These are phyloP conservation scores for Oceanodroma tethys DNA, from an alignment of 2,113 vertebrate genomes.

Conservation along the genomic window DNA sequence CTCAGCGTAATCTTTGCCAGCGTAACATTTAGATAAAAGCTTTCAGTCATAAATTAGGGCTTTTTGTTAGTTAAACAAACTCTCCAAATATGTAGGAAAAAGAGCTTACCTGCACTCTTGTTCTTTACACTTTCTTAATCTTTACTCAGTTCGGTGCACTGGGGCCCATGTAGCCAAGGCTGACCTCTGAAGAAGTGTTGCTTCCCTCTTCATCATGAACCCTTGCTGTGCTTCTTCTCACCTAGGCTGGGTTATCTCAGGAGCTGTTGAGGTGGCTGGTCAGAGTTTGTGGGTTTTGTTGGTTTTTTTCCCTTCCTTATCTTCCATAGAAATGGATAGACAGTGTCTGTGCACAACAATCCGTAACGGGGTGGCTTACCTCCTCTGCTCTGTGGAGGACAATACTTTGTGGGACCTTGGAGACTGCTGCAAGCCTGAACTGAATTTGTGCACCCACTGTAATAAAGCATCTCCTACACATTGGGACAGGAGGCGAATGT, in stretches of 20 bases:
- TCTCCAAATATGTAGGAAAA: not conserved
- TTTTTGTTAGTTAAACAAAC: not conserved
- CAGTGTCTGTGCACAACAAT: not conserved
- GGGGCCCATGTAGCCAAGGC: not conserved
- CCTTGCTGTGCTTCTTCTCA: not conserved
- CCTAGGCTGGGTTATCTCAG: not conserved
- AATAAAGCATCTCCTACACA: not conserved
- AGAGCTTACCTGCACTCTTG: conserved; percentile 8
- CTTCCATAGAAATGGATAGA: not conserved
- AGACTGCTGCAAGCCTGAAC: not conserved
- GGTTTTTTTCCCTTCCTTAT: not conserved
- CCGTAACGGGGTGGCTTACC: accelerated
- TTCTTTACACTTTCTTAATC: not conserved
- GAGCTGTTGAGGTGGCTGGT: not conserved
- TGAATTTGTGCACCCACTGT: not conserved
- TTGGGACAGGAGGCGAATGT: not conserved
- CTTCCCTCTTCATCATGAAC: not conserved
- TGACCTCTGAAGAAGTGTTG: not conserved
- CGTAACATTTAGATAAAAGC: not conserved
- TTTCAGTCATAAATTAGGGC: not conserved
- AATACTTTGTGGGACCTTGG: not conserved
- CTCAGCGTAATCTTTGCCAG: not conserved
- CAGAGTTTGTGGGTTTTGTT: not conserved
- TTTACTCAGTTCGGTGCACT: not conserved
- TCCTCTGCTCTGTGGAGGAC: not conserved